Evolutionary conservation across 2,113 vertebrate genomes (phyloP).

Genomic region (Semicossyphus pulcher): DNA sequence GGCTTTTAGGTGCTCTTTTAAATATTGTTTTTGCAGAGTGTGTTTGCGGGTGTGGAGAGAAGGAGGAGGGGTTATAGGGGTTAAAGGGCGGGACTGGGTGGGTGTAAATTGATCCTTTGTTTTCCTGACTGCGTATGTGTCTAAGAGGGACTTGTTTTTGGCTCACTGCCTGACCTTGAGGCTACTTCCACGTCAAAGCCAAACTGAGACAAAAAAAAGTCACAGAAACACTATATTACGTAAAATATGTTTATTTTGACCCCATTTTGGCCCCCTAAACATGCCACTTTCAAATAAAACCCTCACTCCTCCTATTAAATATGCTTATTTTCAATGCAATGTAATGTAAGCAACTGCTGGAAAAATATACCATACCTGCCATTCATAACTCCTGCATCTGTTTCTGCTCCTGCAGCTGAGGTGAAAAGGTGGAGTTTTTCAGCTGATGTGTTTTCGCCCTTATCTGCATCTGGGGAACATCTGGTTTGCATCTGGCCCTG

Average conservation of each 20-base stretch:
- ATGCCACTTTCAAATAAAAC: too few species aligned
- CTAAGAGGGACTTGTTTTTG: constrained; percentile 51
- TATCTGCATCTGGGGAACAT: constrained; percentile 73
- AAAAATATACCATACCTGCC: constrained; percentile 2
- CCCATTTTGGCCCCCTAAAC: too few species aligned
- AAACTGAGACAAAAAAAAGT: background rate
- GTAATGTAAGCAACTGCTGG: too few species aligned
- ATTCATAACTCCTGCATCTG: constrained; percentile 22
- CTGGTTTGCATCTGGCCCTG: constrained; percentile 73
- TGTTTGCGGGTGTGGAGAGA: constrained; percentile 48
- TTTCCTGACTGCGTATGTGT: constrained; percentile 52
- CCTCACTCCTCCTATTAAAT: too few species aligned
- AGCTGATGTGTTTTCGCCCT: constrained; percentile 65
- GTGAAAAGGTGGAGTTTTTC: constrained; percentile 61
- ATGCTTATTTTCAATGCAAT: too few species aligned
- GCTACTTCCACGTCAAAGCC: constrained; percentile 18
- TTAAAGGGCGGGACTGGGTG: constrained; percentile 11
- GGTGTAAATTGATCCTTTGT: constrained; percentile 75
- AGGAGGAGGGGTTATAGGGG: background rate
- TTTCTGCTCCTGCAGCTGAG: constrained; percentile 57
- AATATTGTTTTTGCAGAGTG: constrained; percentile 52
- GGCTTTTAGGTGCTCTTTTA: background rate
- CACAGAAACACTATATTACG: too few species aligned
- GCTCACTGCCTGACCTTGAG: constrained; percentile 17
- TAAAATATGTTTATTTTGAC: too few species aligned